Base-by-base conservation (phyloP, 2,113 vertebrate species). In the Tenebrosternarchus preto region DNA sequence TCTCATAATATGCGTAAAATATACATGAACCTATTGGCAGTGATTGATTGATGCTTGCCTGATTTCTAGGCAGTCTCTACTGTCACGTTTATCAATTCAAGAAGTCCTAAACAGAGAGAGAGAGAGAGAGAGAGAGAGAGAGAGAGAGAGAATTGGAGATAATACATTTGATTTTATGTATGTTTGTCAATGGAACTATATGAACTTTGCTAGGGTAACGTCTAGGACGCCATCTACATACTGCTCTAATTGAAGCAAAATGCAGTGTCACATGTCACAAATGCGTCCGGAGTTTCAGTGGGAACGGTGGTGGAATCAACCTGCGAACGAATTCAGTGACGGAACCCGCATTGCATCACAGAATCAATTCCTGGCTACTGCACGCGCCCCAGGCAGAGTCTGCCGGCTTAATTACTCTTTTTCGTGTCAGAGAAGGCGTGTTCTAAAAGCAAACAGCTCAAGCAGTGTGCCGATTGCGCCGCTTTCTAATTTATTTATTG, bases 291-390 rank as follows among this genome's bases (percentile, higher is more conserved):
- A 27, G 39, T 82, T 80, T 56, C 60, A 68, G 61, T 66, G 70
- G 56, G 12, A 76, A 76, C 77, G 71, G 67, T 70, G 70, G 55
- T 70, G 36, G 33, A 79, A 68, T 79, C 67, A 79, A 70, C 53
- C 67, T 46, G 59, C 6, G 11, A 12, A 12, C 43, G 43, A 46
- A 46, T 46, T 82, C 78, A 84, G 80, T 87, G 85, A 82, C 84
- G 59, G 83, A 87, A 91, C 91, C 92, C 91, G 92, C 92, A 93
- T 92, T 93, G 92, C 92, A 93, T 93, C 91, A 93, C 91, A 88
- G 59, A 39, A 16, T 20, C 17, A 25, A 46, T 53, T 25, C 78
- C 70, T 75, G 39, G 80, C 55, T 39, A 71, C 53, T 53, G 67
- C 80, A 55, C 73, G 80, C 55, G 80, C 67, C 27, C 12, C 80